These are phyloP conservation scores for Eueides isabella DNA, from an alignment of 1,140 invertebrate genomes.

Conservation along the genomic window DNA sequence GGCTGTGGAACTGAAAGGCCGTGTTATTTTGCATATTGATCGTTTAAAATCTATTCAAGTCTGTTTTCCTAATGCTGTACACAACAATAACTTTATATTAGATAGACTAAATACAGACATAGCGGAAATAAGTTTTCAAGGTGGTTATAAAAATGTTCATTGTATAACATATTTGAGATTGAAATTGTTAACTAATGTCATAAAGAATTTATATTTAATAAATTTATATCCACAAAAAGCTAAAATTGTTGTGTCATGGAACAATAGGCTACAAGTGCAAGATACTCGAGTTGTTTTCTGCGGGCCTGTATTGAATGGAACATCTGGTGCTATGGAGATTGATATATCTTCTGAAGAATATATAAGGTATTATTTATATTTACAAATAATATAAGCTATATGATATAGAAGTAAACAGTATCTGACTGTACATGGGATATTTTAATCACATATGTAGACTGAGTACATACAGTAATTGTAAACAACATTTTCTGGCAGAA, in stretches of 20 bases:
- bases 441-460: no score
- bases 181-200: conserved; percentile 64
- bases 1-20: conserved; percentile 53
- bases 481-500: no score
- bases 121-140: conserved; percentile 47
- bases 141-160: conserved; percentile 46
- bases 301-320: conserved; percentile 78
- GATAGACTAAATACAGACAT: conserved; percentile 39
- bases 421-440: not conserved
- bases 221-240: conserved; percentile 45
- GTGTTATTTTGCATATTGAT: conserved; percentile 62
- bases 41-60: conserved; percentile 51
- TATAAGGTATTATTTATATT: conserved; percentile 57
- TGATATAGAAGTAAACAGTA: not conserved
- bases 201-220: conserved; percentile 65
- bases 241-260: conserved; percentile 73
- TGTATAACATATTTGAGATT: conserved; percentile 61
- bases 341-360: conserved; percentile 67
- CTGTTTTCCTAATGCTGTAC: conserved; percentile 51
- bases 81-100: conserved; percentile 51
- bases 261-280: conserved; percentile 60
- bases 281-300: conserved; percentile 64
- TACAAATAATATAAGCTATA: not conserved
- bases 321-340: conserved; percentile 76
- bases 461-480: no score